Base-by-base conservation (phyloP, 2,888 invertebrate genomes). In the Neria commutata region DNA sequence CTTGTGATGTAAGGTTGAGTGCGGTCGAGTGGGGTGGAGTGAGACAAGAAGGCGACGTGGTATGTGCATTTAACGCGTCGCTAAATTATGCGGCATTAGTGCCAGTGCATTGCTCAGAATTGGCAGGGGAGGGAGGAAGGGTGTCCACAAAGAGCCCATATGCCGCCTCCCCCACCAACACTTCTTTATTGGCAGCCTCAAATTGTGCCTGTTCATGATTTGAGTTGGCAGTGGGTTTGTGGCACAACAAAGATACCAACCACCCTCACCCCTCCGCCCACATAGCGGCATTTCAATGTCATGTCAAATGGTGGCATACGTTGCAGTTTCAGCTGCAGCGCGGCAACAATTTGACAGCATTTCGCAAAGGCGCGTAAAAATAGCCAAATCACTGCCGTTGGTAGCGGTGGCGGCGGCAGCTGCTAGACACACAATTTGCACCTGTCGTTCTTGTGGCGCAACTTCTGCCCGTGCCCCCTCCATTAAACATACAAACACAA, bases 51-150 rank as follows among this genome's bases (percentile, higher is more conserved):
- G 37, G 19, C 6, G 42, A 17, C 21, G 42, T 19, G 21, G 17
- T n/a, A n/a, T n/a, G 68, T 70, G 70, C 71, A 66, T 66, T 71
- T 71, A 71, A 71, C 71, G 71, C 71, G 66, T 71, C 69, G 68
- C 70, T 71, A 71, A 69, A 69, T 71, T 66, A 71, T 70, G 70
- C 66, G 71, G 66, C n/a, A 14, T 48, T 26, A 23, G 8, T 21
- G 21, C 23, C 14, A 23, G 16, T 10, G 24, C 23, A 4, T 11
- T 25, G 48, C 29, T 19, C 17, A 3, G 2, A 29, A 6, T 5
- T 6, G n/a, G 10, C 3, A 19, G 25, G 34, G 14, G 48, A 34
- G 24, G 21, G 40, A 49, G 37, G 34, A 16, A 48, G 29, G 21
- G 16, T 26, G 16, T 29, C 14, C 10, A 23, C 24, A 24, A 24